Evolutionary conservation across 2,888 invertebrate species (phyloP).

Genomic region (Hyppa rectilinea): DNA sequence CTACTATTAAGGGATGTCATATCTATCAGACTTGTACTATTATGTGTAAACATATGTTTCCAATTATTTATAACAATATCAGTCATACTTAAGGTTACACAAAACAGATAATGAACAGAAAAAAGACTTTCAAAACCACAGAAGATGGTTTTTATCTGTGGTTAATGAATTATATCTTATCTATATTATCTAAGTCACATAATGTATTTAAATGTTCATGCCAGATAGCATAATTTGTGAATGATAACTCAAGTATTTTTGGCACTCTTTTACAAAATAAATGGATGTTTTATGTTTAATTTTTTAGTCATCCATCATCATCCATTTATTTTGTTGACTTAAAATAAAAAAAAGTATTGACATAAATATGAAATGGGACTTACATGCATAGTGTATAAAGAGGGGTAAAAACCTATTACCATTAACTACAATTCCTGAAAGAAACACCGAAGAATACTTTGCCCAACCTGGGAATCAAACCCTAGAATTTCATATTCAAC

Average conservation of each 20-base stretch:
- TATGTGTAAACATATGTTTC: constrained; percentile 27
- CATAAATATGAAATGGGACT: not conserved
- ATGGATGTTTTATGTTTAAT: no score
- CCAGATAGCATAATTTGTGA: constrained; percentile 2
- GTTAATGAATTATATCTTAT: constrained; percentile 33
- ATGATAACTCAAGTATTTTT: not conserved
- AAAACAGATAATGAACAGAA: constrained; percentile 4
- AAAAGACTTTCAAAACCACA: not conserved
- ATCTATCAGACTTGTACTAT: not conserved
- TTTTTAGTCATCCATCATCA: no score
- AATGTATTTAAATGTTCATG: constrained; percentile 18
- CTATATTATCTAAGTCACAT: constrained; percentile 23
- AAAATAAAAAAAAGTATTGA: no score
- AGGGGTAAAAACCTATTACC: not conserved
- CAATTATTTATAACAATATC: constrained; percentile 17
- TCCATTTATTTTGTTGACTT: no score
- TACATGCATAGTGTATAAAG: no score
- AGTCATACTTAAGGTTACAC: not conserved
- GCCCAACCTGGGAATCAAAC: no score
- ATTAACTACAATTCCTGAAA: not conserved
- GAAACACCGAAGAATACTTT: not conserved
- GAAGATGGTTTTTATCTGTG: constrained; percentile 15
- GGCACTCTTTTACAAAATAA: not conserved
- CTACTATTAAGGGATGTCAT: not conserved
- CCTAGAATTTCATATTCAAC: not conserved